Evolutionary conservation across 2,888 invertebrate species (phyloP).

Genomic region (Erebia aethiops): DNA sequence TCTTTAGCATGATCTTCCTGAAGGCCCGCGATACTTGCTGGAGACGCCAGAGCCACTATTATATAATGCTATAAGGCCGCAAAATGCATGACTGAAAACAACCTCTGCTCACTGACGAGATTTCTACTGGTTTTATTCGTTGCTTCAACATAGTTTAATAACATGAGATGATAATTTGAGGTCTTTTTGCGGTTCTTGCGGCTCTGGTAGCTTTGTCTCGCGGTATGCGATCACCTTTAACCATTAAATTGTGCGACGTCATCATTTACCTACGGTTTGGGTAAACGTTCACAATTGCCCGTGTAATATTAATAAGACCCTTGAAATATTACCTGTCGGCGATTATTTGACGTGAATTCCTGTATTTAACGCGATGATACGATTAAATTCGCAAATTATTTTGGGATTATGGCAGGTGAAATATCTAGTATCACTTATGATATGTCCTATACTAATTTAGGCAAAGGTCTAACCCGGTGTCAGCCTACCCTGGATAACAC

Average conservation of each 20-base stretch:
- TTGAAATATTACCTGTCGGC: slow-evolving; percentile 43
- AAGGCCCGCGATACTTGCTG: too few species aligned
- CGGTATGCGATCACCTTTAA: slow-evolving; percentile 21
- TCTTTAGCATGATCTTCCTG: too few species aligned
- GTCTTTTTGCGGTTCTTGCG: neutral
- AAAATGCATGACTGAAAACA: too few species aligned
- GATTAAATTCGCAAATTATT: slow-evolving; percentile 14
- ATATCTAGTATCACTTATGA: neutral
- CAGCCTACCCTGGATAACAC: too few species aligned
- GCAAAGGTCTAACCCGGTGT: neutral
- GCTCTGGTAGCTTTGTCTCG: neutral
- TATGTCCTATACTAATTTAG: neutral
- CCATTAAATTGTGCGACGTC: slow-evolving; percentile 52
- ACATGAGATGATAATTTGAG: neutral
- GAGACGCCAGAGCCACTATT: too few species aligned
- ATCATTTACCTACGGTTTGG: slow-evolving; percentile 52
- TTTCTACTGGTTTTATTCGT: too few species aligned
- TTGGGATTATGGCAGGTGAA: slow-evolving; percentile 1
- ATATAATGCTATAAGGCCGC: too few species aligned
- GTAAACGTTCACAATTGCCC: slow-evolving; percentile 52
- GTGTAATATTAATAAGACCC: slow-evolving; percentile 58
- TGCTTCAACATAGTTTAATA: too few species aligned
- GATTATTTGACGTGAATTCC: slow-evolving; percentile 39
- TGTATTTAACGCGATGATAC: slow-evolving; percentile 32
- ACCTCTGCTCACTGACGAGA: too few species aligned